A percentile compares a stretch with the other conserved stretches of the same genome.
Conservation (phyloP, 2,797 vertebrate genomes). For the Paguma larvata region DNA sequence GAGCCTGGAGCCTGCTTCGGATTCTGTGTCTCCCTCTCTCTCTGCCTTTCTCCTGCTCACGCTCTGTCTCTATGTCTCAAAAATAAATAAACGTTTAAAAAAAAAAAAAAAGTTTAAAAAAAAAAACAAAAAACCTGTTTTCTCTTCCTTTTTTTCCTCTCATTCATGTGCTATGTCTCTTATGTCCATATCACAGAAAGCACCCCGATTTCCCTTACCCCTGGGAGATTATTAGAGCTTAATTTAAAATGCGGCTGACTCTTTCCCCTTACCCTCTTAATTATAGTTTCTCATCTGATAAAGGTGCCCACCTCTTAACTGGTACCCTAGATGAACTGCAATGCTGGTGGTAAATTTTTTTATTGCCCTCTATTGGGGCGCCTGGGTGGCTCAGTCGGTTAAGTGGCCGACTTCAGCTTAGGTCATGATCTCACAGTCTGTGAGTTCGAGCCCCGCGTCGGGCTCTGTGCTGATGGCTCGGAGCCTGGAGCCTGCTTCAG, state of each 20-base stretch:
- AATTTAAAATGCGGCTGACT: conserved; percentile 63
- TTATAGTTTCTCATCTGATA: neutral
- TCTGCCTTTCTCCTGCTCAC: no score
- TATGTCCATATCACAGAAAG: conserved; percentile 3
- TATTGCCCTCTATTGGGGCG: conserved; percentile 61
- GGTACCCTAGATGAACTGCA: neutral
- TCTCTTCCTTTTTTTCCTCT: neutral
- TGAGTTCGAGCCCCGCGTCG: no score
- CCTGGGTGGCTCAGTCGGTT: no score
- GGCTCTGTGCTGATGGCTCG: no score
- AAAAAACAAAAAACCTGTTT: neutral
- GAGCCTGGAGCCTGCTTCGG: no score
- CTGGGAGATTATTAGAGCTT: neutral
- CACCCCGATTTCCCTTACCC: neutral
- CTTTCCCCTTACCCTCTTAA: neutral
- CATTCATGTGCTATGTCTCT: neutral
- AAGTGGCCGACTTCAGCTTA: no score
- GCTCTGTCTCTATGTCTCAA: no score
- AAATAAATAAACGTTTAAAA: no score
- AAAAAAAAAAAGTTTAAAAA: no score
- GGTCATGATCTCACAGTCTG: no score
- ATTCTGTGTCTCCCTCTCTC: no score
- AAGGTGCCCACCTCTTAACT: conserved; percentile 29
- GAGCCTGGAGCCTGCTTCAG: no score
- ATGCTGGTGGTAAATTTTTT: conserved; percentile 17